Evolutionary conservation across 1,140 invertebrate species (phyloP).

Genomic region (Drosophila carrolli): DNA sequence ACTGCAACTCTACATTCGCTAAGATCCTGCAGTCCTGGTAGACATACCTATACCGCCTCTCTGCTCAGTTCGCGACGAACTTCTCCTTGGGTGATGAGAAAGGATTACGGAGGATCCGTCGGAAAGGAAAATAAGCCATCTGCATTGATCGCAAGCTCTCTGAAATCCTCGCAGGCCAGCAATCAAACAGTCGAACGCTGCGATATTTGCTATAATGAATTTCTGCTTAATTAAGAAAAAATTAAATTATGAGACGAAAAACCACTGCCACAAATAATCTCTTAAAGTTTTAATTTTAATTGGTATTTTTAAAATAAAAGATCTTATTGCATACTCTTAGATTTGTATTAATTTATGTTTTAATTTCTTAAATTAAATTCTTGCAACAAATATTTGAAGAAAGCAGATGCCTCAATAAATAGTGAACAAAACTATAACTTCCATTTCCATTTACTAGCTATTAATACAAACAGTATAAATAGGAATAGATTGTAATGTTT

Average conservation of each 20-base stretch:
- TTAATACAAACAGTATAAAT: not conserved
- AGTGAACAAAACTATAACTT: not conserved
- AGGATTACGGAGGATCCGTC: constrained; percentile 30
- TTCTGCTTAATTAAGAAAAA: constrained; percentile 13
- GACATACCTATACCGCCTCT: constrained; percentile 31
- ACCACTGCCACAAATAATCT: not conserved
- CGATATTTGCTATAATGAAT: constrained; percentile 55
- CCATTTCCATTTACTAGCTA: not conserved
- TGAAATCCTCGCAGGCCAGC: not conserved
- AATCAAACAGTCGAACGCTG: constrained; percentile 43
- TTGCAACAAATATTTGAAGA: not conserved
- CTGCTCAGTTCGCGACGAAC: constrained; percentile 45
- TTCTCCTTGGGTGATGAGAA: constrained; percentile 60
- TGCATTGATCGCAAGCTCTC: not conserved
- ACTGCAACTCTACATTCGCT: constrained; percentile 40
- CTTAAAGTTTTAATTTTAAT: too few species aligned
- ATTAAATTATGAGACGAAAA: not conserved
- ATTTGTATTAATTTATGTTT: too few species aligned
- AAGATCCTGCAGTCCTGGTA: constrained; percentile 43
- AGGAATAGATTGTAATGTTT: constrained; percentile 1
- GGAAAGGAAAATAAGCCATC: constrained; percentile 24
- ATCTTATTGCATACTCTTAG: too few species aligned
- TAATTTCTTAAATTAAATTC: too few species aligned
- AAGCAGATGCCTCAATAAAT: not conserved
- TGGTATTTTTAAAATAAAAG: too few species aligned